Conservation (phyloP, 2,113 vertebrate genomes). For the Pholis gunnellus region DNA sequence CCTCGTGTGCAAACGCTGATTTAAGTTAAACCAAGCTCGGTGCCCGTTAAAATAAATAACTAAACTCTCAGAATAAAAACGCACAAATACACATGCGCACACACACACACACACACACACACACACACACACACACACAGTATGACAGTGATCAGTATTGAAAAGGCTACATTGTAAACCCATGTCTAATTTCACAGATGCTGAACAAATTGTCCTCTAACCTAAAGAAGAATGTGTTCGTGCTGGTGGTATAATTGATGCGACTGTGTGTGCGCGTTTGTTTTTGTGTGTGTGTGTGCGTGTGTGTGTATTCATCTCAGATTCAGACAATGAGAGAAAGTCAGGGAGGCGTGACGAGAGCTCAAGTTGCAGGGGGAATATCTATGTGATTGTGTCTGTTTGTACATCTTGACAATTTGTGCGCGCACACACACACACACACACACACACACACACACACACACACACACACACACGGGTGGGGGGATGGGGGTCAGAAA, state of each 20-base stretch:
- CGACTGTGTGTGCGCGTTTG: slow-evolving; percentile 19
- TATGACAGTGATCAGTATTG: slow-evolving; percentile 80
- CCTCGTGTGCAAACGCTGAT: not conserved
- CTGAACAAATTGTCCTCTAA: slow-evolving; percentile 80
- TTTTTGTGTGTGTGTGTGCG: slow-evolving; percentile 34
- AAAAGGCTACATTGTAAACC: slow-evolving; percentile 77
- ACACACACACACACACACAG: not conserved
- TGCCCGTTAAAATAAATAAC: too few relatives aligned
- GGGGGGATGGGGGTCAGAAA: slow-evolving; percentile 1
- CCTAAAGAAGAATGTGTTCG: slow-evolving; percentile 69
- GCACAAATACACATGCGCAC: too few relatives aligned
- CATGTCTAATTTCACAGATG: slow-evolving; percentile 82
- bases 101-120: not conserved
- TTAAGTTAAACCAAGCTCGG: not conserved
- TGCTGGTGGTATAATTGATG: slow-evolving; percentile 64
- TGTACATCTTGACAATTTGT: slow-evolving; percentile 53
- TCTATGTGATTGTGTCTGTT: slow-evolving; percentile 70
- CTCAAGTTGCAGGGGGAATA: slow-evolving; percentile 71
- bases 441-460: too few relatives aligned
- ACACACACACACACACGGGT: too few relatives aligned
- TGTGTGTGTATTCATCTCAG: slow-evolving; percentile 57
- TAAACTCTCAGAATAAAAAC: too few relatives aligned
- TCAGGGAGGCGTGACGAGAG: slow-evolving; percentile 78
- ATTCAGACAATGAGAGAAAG: slow-evolving; percentile 78
- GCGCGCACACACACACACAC: not conserved